Evolutionary conservation across 2,888 invertebrate genomes (phyloP).

Genomic region (Lacanobia oleracea): DNA sequence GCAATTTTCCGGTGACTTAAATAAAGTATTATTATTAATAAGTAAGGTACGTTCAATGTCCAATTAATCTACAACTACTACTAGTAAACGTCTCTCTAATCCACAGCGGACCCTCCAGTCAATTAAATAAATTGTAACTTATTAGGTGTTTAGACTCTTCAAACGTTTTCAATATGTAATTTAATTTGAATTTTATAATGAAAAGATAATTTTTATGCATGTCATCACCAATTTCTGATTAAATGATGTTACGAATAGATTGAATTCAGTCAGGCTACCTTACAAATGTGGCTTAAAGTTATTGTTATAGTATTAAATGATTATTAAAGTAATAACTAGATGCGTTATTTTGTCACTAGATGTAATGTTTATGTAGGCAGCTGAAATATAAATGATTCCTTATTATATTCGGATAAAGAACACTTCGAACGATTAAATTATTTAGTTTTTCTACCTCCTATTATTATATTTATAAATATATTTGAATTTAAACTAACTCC

Average conservation of each 20-base stretch:
- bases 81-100: neutral
- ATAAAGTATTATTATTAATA: too few relatives aligned
- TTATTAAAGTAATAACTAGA: neutral
- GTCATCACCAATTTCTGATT: constrained; percentile 15
- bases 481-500: too few relatives aligned
- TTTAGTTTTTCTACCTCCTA: too few relatives aligned
- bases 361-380: neutral
- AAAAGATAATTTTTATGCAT: constrained; percentile 30
- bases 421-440: neutral
- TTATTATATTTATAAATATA: too few relatives aligned
- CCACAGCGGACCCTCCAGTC: neutral
- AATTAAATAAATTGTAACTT: constrained; percentile 18
- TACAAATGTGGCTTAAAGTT: neutral
- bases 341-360: neutral
- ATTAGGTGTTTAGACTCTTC: constrained; percentile 32
- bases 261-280: neutral
- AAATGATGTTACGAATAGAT: constrained; percentile 22
- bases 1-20: too few relatives aligned
- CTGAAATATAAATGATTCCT: neutral
- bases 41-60: too few relatives aligned
- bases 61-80: too few relatives aligned
- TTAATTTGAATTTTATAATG: constrained; percentile 58
- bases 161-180: constrained; percentile 47
- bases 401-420: neutral
- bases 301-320: neutral